Conservation (phyloP, 2,797 vertebrate species). For the Rhincodon typus region DNA sequence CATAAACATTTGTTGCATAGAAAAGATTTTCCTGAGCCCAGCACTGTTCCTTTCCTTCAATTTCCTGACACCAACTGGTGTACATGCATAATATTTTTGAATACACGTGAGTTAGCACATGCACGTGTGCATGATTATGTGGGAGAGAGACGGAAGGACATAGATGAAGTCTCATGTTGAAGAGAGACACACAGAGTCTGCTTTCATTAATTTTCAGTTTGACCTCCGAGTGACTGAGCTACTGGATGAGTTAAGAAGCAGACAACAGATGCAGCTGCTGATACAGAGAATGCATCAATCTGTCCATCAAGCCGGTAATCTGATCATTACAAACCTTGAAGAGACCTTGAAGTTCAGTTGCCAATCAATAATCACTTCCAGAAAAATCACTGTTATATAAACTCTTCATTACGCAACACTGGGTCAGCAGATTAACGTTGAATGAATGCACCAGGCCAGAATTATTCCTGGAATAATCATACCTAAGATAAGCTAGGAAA, state of each 20-base stretch:
- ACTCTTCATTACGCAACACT: background rate
- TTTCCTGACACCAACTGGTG: background rate
- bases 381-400: background rate
- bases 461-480: background rate
- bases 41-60: background rate
- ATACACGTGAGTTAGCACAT: background rate
- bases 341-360: background rate
- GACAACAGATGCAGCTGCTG: background rate
- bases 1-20: background rate
- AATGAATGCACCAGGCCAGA: background rate
- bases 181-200: background rate
- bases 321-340: background rate
- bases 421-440: background rate
- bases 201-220: background rate
- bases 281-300: background rate
- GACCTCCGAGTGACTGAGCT: background rate
- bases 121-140: background rate
- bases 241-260: background rate
- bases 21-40: background rate
- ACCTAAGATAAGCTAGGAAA: background rate
- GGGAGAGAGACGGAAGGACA: background rate
- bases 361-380: background rate
- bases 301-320: background rate
- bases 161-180: background rate
- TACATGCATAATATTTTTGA: background rate